These are phyloP conservation scores for Petrosia ficiformis DNA, from an alignment of 37 sponge, comb jelly and placozoan genomes.

Conservation along the genomic window DNA sequence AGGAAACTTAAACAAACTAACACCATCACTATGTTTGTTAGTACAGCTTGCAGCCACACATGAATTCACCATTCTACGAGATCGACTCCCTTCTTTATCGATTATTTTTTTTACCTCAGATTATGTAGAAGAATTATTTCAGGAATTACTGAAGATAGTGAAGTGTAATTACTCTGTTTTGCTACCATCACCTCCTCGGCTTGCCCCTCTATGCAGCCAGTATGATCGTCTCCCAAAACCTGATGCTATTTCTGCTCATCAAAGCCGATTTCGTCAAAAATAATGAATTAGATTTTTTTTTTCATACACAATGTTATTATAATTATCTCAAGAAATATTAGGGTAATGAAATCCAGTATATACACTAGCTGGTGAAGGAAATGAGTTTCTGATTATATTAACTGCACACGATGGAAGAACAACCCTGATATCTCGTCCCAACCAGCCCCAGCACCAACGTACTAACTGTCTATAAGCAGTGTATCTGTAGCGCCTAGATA, in stretches of 20 bases:
- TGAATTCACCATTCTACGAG: too few species aligned
- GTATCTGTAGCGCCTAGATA: too few species aligned
- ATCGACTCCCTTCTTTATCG: too few species aligned
- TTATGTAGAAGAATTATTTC: conserved; percentile 16
- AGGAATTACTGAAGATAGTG: neutral
- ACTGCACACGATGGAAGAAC: too few species aligned
- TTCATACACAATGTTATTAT: too few species aligned
- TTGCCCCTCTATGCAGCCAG: neutral
- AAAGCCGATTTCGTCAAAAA: conserved; percentile 13
- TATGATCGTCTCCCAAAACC: neutral
- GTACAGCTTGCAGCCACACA: too few species aligned
- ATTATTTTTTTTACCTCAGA: conserved; percentile 3
- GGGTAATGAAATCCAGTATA: conserved; percentile 42
- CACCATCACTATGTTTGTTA: too few species aligned
- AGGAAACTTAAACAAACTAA: too few species aligned
- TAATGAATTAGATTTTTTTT: too few species aligned
- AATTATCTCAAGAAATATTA: neutral
- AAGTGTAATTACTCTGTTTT: neutral
- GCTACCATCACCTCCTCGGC: neutral
- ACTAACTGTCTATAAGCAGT: conserved; percentile 22
- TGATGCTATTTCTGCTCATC: conserved; percentile 3
- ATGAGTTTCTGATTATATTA: conserved; percentile 2
- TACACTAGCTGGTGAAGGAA: neutral
- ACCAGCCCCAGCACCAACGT: conserved; percentile 25
- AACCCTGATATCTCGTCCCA: too few species aligned